Evolutionary conservation across 1,140 invertebrate genomes (phyloP), one percentile per base, ranked within the genome.

Genomic region (Magallana gigas): DNA sequence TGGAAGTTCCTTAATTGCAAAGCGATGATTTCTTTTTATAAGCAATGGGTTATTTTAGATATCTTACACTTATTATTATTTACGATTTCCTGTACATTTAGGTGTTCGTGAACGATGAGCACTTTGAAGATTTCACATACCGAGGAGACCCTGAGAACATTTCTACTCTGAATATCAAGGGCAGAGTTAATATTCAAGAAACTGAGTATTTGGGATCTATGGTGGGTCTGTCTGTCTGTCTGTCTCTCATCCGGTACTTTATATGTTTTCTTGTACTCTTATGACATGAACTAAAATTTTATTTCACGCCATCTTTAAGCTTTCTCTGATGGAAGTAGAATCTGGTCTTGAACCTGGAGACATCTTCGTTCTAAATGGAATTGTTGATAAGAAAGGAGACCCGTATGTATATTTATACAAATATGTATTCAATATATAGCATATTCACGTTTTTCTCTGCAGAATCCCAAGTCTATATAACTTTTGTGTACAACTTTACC

Each of bases 41-140:
- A n/a, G 4, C 58, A 14, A n/a, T 57, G 16, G 6, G 8, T 23
- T 14, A 59, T 8, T n/a, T 18, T 11, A 58, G 6, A 14, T 8
- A 29, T n/a, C 58, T 89, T 36, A n/a, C 62, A 6, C 80, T 76
- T 58, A 48, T 62, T 0, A 12, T n/a, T 16, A 62, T 62, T 62
- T 1, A 85, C 5, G 23, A 48, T 36, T 6, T 23, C 18, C 11
- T n/a, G 12, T 76, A 84, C 3, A 90, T 87, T 11, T 84, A 93
- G 92, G 88, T 92, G 29, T 92, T 90, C 83, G 89, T 93, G 14
- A 92, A 93, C 85, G 91, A 89, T 56, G 89, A 91, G 12, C 88
- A 87, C 84, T 93, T 91, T 85, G 85, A 90, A 1, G 81, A 85
- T 11, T 93, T 90, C 68, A 83, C 84, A 12, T 91, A 92, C 86